Conservation (phyloP, 1,140 invertebrate genomes). For the Prorops nasuta region DNA sequence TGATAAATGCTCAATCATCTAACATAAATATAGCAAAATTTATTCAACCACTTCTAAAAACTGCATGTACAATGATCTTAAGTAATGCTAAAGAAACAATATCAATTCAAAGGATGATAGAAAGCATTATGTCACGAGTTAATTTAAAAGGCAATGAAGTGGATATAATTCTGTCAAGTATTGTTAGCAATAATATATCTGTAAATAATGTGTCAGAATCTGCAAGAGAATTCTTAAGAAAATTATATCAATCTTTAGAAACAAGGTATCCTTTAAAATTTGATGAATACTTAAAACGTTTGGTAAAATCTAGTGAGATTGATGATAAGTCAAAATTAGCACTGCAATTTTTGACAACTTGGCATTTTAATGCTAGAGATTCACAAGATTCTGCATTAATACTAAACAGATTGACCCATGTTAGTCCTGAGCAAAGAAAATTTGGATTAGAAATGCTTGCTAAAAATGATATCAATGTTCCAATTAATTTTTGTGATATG, state of each 20-base stretch:
- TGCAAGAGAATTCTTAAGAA: constrained; percentile 31
- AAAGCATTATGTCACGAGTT: constrained; percentile 57
- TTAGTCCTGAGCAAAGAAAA: constrained; percentile 61
- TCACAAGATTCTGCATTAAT: constrained; percentile 57
- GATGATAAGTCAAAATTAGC: constrained; percentile 23
- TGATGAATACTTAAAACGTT: constrained; percentile 56
- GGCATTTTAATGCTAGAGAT: constrained; percentile 32
- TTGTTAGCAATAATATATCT: constrained; percentile 24
- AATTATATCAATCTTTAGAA: constrained; percentile 59
- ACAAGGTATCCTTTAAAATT: constrained; percentile 66
- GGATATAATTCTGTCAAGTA: constrained; percentile 39
- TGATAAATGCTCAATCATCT: constrained; percentile 54
- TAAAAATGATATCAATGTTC: constrained; percentile 24
- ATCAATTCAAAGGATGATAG: constrained; percentile 37
- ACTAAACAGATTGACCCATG: constrained; percentile 68
- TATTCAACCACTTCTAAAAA: constrained; percentile 55
- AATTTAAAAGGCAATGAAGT: constrained; percentile 51
- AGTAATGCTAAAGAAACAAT: constrained; percentile 9
- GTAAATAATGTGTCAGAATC: constrained; percentile 22
- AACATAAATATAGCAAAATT: constrained; percentile 59
- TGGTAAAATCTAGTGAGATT: constrained; percentile 31
- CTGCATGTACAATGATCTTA: constrained; percentile 28
- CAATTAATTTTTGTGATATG: constrained; percentile 35
- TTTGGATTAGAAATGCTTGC: constrained; percentile 56
- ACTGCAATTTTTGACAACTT: constrained; percentile 42